These are phyloP conservation scores for Microcaecilia unicolor DNA, from an alignment of 2,797 vertebrate species.

Conservation along the genomic window DNA sequence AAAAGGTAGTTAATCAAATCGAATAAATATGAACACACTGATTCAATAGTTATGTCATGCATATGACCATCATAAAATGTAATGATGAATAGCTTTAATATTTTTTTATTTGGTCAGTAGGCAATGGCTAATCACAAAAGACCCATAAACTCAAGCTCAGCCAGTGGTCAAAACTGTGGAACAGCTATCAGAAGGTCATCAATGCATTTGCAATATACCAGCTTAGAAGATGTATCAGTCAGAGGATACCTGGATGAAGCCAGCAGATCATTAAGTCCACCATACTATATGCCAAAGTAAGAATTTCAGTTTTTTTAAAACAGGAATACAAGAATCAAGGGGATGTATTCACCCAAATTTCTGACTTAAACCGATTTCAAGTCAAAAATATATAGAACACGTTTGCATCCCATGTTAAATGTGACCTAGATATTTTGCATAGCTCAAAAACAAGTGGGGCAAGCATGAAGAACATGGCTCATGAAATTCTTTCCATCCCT, in stretches of 20 bases:
- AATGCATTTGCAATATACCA: conserved; percentile 2
- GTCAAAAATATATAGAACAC: no score
- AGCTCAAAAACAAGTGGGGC: no score
- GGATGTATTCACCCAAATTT: no score
- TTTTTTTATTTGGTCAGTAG: conserved; percentile 23
- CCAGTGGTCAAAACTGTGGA: conserved; percentile 7
- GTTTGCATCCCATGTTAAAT: no score
- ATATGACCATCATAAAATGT: neutral
- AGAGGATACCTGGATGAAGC: conserved; percentile 16
- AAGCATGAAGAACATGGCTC: no score
- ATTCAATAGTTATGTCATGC: conserved; percentile 4
- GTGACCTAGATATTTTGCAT: no score
- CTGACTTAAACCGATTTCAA: no score
- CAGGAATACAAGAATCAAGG: no score
- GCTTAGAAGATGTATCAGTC: conserved; percentile 1
- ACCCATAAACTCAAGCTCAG: conserved; percentile 11
- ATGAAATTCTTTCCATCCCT: no score
- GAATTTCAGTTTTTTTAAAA: no score
- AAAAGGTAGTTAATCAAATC: no score
- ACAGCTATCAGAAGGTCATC: conserved; percentile 6
- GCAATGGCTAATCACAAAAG: conserved; percentile 18
- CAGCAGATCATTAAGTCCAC: conserved; percentile 3
- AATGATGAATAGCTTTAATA: conserved; percentile 17
- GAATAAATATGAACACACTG: neutral
- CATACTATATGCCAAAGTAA: conserved; percentile 7